Evolutionary conservation across 2,797 vertebrate genomes (phyloP), one percentile per base, ranked within the genome.

Genomic region (Xenentodon cancila): DNA sequence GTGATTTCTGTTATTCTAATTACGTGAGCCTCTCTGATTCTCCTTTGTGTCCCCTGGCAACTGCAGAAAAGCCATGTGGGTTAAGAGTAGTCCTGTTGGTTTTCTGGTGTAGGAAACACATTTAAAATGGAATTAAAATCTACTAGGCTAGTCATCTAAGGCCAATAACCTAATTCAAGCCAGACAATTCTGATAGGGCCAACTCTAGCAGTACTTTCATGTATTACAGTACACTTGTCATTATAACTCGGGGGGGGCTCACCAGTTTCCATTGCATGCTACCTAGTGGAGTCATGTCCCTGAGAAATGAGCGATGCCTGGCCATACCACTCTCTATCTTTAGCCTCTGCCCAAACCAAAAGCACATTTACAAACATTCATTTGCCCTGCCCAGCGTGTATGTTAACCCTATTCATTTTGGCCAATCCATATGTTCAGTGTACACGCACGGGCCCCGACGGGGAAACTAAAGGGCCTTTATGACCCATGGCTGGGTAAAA

Each of bases 341-440:
- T 93, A 92, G 92, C 88, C 53, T 77, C 64, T 64, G 73, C 82
- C 77, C 77, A 87, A 91, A 91, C 88, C 86, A 89, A 91, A 91
- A 90, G 78, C 86, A 83, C 87, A 89, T 89, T 89, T 81, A 84
- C 80, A 90, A 90, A 91, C 89, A 90, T 89, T 88, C 57, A 85
- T 90, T 85, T 82, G 81, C 88, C 80, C 85, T 80, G 86, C 84
- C 80, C 77, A 60, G 82, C 68, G 48, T 82, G 79, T 90, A 90
- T 89, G 87, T 89, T 88, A 88, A 88, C 89, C 84, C 86, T 75
- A 89, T 91, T 93, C 89, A 91, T 91, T 89, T 90, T 90, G 84
- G 76, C 80, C 85, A 42, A 79, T 91, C 90, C 88, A 91, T 92
- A 91, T 88, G 89, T 91, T 91, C 73, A 89, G 87, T 84, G 85